These are phyloP conservation scores for Mantis religiosa DNA, from an alignment of 2,888 invertebrate genomes.

Conservation along the genomic window DNA sequence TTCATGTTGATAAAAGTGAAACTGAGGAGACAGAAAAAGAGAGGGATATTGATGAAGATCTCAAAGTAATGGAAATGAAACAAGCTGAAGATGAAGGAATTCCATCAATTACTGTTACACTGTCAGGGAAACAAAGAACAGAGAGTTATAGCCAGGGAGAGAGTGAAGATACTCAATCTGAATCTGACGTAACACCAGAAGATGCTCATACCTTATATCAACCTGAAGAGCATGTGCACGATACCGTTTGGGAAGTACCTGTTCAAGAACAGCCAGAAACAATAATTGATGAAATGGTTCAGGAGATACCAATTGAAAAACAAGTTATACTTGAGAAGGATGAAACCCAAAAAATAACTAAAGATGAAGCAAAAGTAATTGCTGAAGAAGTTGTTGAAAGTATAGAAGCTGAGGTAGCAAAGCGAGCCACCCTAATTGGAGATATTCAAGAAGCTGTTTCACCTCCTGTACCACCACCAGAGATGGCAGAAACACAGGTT, in stretches of 20 bases:
- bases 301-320: slow-evolving; percentile 39
- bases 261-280: slow-evolving; percentile 43
- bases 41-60: slow-evolving; percentile 45
- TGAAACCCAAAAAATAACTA: slow-evolving; percentile 42
- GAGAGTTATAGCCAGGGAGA: slow-evolving; percentile 29
- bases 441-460: slow-evolving; percentile 18
- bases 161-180: slow-evolving; percentile 34
- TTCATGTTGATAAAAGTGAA: slow-evolving; percentile 51
- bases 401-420: slow-evolving; percentile 52
- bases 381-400: slow-evolving; percentile 51
- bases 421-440: slow-evolving; percentile 37
- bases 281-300: slow-evolving; percentile 41
- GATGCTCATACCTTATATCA: slow-evolving; percentile 29
- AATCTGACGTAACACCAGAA: slow-evolving; percentile 33
- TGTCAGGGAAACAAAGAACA: slow-evolving; percentile 44
- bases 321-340: slow-evolving; percentile 41
- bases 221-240: slow-evolving; percentile 48
- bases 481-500: slow-evolving; percentile 41
- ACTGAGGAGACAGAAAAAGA: slow-evolving; percentile 49
- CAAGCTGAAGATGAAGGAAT: slow-evolving; percentile 40
- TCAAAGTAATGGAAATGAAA: slow-evolving; percentile 40
- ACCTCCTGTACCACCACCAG: slow-evolving; percentile 30
- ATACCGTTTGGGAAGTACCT: slow-evolving; percentile 51
- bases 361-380: slow-evolving; percentile 49
- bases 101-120: slow-evolving; percentile 45